Evolutionary conservation across 2,797 vertebrate species (phyloP).

Genomic region (Labroides dimidiatus): DNA sequence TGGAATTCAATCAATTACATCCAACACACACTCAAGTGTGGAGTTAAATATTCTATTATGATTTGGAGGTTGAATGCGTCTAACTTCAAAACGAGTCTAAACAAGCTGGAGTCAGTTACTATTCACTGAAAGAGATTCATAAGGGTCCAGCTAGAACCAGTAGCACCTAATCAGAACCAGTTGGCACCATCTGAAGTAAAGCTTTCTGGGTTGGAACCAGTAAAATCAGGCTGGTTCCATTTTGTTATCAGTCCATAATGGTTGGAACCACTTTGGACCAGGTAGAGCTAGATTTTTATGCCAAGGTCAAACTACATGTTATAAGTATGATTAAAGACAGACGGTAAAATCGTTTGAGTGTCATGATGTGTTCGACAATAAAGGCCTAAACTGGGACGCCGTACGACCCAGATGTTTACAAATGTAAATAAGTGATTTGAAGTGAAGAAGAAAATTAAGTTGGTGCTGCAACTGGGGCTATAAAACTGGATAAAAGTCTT

Average conservation of each 20-base stretch:
- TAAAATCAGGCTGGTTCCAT: background rate
- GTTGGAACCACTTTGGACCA: background rate
- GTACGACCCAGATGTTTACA: no score
- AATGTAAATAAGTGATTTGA: no score
- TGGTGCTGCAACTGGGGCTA: no score
- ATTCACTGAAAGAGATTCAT: background rate
- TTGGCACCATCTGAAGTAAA: background rate
- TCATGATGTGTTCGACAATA: no score
- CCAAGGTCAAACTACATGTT: no score
- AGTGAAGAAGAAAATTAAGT: no score
- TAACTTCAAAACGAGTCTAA: background rate
- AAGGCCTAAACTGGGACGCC: no score
- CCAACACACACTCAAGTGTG: background rate
- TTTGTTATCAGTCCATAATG: background rate
- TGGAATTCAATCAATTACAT: no score
- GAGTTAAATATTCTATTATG: background rate
- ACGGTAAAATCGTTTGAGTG: no score
- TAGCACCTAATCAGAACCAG: background rate
- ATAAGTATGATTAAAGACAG: no score
- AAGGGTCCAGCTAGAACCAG: background rate
- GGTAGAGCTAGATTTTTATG: background rate
- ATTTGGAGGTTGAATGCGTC: background rate
- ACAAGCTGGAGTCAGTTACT: background rate
- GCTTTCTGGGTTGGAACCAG: background rate
- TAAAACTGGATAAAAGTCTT: no score